phyloP scores from a whole-genome alignment of 2,797 vertebrate genomes.

The Pseudochirops cupreus region DNA sequence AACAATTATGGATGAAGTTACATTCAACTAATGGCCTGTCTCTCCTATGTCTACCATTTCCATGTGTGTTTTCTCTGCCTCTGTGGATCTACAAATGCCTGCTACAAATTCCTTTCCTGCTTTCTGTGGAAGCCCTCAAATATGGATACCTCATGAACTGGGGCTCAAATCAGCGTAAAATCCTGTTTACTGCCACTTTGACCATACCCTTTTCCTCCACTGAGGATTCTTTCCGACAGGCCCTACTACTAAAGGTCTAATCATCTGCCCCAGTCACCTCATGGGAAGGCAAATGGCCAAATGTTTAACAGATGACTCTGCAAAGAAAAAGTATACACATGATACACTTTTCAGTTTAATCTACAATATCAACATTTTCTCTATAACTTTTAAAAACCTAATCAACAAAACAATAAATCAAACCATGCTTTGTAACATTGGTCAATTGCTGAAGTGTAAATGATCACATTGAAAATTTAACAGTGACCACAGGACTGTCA shows the following conservation, averaged over 20 bases:
- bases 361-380: background rate
- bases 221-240: background rate
- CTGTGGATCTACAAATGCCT: background rate
- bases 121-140: background rate
- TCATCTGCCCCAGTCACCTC: background rate
- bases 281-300: background rate
- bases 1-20: background rate
- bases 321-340: background rate
- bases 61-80: background rate
- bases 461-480: background rate
- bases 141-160: background rate
- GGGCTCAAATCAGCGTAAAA: background rate
- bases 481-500: background rate
- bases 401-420: background rate
- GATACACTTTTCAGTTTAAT: background rate
- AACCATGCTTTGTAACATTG: background rate
- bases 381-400: background rate
- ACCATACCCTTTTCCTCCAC: background rate
- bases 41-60: background rate
- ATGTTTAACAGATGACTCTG: background rate
- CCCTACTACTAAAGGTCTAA: background rate
- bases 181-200: background rate
- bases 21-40: background rate
- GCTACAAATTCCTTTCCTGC: background rate
- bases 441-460: background rate